These are phyloP conservation scores for Dryobotodes eremita DNA, from an alignment of 2,888 invertebrate genomes.

Conservation along the genomic window DNA sequence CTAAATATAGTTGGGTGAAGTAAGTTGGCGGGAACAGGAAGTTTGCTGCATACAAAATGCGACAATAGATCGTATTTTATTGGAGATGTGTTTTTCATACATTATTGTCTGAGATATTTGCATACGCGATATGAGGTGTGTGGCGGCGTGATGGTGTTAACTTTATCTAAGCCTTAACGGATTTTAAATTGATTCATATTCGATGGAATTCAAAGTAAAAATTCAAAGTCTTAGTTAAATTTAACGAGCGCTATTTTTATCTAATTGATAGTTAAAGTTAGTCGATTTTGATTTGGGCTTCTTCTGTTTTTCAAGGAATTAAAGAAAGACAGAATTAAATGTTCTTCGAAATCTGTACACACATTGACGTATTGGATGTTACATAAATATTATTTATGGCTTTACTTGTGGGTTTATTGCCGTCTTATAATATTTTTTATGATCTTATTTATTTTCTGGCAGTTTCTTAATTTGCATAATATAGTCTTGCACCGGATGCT, in stretches of 20 bases:
- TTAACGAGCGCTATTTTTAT: neutral
- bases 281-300: neutral
- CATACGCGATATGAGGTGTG: conserved; percentile 71
- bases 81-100: conserved; percentile 73
- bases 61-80: conserved; percentile 77
- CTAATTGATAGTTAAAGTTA: neutral
- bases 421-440: conserved; percentile 28
- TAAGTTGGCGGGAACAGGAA: conserved; percentile 59
- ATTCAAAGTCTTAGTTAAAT: too few species aligned
- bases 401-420: conserved; percentile 31
- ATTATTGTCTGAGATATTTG: conserved; percentile 77
- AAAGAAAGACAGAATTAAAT: neutral
- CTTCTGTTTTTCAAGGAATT: neutral
- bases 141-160: conserved; percentile 31
- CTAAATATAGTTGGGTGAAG: conserved; percentile 41
- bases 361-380: neutral
- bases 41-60: conserved; percentile 57
- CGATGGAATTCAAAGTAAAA: too few species aligned
- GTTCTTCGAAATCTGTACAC: neutral
- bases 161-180: conserved; percentile 30
- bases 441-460: conserved; percentile 61
- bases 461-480: conserved; percentile 72
- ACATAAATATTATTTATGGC: conserved; percentile 8
- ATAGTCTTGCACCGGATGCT: conserved; percentile 27
- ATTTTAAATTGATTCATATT: conserved; percentile 24